These are phyloP conservation scores for Halotydeus destructor DNA, from an alignment of 1,140 invertebrate genomes.

Conservation along the genomic window DNA sequence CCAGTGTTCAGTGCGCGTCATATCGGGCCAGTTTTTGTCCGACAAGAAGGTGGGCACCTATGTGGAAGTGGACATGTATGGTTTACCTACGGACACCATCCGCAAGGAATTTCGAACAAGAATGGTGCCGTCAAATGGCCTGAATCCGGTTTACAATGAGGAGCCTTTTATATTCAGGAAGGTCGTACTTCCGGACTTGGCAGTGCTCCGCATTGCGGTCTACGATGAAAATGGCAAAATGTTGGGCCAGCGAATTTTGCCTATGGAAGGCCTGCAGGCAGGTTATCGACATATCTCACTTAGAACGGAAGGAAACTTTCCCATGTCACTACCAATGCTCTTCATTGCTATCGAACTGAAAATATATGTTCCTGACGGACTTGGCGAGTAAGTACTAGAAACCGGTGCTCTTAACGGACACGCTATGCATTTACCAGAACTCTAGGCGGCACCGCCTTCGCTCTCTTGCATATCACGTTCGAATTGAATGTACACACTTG, in stretches of 20 bases:
- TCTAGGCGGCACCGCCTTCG: neutral
- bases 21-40: conserved; percentile 96
- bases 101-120: conserved; percentile 90
- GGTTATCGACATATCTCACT: conserved; percentile 95
- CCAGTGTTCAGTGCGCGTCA: conserved; percentile 89
- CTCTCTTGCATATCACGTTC: neutral
- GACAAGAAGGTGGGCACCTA: conserved; percentile 97
- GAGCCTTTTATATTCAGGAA: conserved; percentile 95
- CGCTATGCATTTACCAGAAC: neutral
- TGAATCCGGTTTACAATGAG: conserved; percentile 96
- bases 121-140: conserved; percentile 82
- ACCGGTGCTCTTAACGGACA: neutral
- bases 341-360: conserved; percentile 98
- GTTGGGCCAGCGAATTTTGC: conserved; percentile 88
- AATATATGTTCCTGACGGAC: conserved; percentile 97
- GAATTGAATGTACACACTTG: neutral
- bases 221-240: conserved; percentile 96
- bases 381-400: conserved; percentile 66
- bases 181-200: conserved; percentile 90
- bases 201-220: conserved; percentile 88
- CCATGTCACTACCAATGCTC: conserved; percentile 91
- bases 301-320: conserved; percentile 94
- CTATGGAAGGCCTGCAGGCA: conserved; percentile 86
- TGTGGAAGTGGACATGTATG: conserved; percentile 99
- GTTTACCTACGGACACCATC: conserved; percentile 94